Evolutionary conservation across 92 coral and sea anemone genomes (phyloP).

Genomic region (Zoanthus sansibaricus): DNA sequence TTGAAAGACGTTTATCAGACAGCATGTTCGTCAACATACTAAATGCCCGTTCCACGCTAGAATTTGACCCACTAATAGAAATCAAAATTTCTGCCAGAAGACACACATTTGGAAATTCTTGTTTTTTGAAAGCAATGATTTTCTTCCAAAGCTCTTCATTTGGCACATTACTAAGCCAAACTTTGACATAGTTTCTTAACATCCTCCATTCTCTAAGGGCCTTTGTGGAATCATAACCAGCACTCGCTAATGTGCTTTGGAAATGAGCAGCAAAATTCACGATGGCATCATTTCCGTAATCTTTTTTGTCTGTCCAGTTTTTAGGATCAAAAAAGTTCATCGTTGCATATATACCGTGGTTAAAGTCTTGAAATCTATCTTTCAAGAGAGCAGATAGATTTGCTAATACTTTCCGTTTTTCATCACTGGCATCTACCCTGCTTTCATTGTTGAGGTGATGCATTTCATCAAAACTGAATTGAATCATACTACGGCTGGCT

Average conservation of each 20-base stretch:
- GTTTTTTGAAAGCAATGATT: slow-evolving; percentile 42
- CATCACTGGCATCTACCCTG: slow-evolving; percentile 7
- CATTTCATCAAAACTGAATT: slow-evolving; percentile 14
- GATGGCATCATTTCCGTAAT: slow-evolving; percentile 40
- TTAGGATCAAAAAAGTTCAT: no score
- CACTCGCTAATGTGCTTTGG: slow-evolving; percentile 46
- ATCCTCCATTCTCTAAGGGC: slow-evolving; percentile 33
- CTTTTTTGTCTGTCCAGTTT: no score
- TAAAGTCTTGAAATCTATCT: slow-evolving; percentile 16
- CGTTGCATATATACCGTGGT: slow-evolving; percentile 8
- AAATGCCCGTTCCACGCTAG: slow-evolving; percentile 46
- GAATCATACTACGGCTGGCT: background rate
- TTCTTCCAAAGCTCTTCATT: slow-evolving; percentile 51
- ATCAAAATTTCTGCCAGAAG: slow-evolving; percentile 37
- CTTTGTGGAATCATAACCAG: slow-evolving; percentile 23
- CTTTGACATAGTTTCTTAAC: slow-evolving; percentile 25
- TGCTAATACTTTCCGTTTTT: slow-evolving; percentile 9
- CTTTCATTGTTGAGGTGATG: background rate
- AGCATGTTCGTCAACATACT: slow-evolving; percentile 45
- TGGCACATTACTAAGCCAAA: slow-evolving; percentile 32
- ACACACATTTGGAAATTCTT: slow-evolving; percentile 42
- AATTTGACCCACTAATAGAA: slow-evolving; percentile 40
- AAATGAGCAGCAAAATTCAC: slow-evolving; percentile 48
- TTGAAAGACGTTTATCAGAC: background rate
- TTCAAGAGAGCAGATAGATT: slow-evolving; percentile 31